Conservation (phyloP, 2,888 invertebrate species). For the Epistrophe eligans region DNA sequence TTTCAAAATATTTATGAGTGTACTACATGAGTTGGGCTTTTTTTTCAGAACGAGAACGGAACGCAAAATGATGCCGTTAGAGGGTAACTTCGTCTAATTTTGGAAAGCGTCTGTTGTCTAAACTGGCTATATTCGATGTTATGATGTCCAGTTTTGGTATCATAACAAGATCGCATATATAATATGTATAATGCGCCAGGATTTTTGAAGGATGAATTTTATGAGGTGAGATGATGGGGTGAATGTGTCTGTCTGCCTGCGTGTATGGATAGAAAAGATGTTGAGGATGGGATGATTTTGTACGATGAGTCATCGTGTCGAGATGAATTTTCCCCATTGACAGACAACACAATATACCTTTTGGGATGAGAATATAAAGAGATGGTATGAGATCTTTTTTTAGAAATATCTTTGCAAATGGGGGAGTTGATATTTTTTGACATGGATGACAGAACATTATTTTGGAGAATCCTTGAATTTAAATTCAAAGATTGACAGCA, state of each 20-base stretch:
- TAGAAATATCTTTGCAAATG: not conserved
- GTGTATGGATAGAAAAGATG: not conserved
- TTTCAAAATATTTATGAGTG: slow-evolving; percentile 65
- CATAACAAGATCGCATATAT: slow-evolving; percentile 58
- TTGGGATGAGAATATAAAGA: not conserved
- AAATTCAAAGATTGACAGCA: slow-evolving; percentile 32
- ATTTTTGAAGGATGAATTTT: slow-evolving; percentile 45
- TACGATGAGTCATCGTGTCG: slow-evolving; percentile 61
- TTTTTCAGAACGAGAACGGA: slow-evolving; percentile 21
- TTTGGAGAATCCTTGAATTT: slow-evolving; percentile 20
- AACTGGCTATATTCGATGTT: not conserved
- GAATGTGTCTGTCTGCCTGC: slow-evolving; percentile 3
- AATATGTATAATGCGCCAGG: not conserved
- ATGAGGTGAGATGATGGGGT: slow-evolving; percentile 59
- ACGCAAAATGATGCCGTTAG: slow-evolving; percentile 10
- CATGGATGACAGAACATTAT: slow-evolving; percentile 50
- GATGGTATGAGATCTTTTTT: slow-evolving; percentile 18
- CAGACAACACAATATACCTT: slow-evolving; percentile 23
- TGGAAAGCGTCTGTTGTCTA: slow-evolving; percentile 46
- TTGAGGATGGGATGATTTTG: slow-evolving; percentile 8
- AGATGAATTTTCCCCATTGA: slow-evolving; percentile 41
- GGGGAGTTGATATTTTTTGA: slow-evolving; percentile 42
- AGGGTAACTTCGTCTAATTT: slow-evolving; percentile 40
- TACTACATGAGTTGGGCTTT: slow-evolving; percentile 64
- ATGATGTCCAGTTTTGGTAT: slow-evolving; percentile 43